Conservation (phyloP, 2,888 invertebrate genomes). For the Chouioia cunea region DNA sequence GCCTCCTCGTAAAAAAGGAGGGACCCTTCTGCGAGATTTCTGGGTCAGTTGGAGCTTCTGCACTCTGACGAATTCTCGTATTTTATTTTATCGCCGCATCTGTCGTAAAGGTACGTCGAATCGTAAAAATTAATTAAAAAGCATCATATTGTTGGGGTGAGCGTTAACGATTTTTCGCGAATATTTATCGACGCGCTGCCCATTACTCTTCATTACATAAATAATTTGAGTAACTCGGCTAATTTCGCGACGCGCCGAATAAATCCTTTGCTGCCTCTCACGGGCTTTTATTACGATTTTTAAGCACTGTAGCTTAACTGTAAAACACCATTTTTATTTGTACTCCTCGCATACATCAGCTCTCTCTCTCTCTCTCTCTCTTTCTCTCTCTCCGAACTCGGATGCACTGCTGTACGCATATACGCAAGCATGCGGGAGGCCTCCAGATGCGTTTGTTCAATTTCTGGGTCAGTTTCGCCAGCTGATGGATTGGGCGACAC, state of each 20-base stretch:
- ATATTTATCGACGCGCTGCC: neutral
- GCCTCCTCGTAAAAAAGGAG: constrained; percentile 62
- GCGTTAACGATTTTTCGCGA: no score
- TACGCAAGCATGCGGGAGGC: constrained; percentile 36
- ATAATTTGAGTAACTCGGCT: constrained; percentile 2
- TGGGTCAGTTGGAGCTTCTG: constrained; percentile 33
- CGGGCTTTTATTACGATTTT: constrained; percentile 26
- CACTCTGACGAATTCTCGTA: constrained; percentile 20
- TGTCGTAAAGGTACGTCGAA: neutral
- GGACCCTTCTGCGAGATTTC: constrained; percentile 44
- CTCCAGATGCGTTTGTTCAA: constrained; percentile 17
- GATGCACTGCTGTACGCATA: neutral
- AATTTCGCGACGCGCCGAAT: constrained; percentile 4
- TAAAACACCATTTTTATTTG: constrained; percentile 35
- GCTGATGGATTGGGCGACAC: constrained; percentile 43
- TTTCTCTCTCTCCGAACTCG: no score
- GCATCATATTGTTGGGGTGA: no score
- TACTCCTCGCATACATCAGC: neutral
- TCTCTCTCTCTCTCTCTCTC: no score
- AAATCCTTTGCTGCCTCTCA: neutral
- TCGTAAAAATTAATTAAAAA: no score
- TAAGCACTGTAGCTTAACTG: constrained; percentile 26
- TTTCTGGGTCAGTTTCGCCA: constrained; percentile 46
- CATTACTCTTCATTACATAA: neutral
- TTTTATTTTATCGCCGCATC: constrained; percentile 13